These are phyloP conservation scores for Lordiphosa andalusiaca DNA, from an alignment of 2,888 invertebrate species.

Conservation along the genomic window DNA sequence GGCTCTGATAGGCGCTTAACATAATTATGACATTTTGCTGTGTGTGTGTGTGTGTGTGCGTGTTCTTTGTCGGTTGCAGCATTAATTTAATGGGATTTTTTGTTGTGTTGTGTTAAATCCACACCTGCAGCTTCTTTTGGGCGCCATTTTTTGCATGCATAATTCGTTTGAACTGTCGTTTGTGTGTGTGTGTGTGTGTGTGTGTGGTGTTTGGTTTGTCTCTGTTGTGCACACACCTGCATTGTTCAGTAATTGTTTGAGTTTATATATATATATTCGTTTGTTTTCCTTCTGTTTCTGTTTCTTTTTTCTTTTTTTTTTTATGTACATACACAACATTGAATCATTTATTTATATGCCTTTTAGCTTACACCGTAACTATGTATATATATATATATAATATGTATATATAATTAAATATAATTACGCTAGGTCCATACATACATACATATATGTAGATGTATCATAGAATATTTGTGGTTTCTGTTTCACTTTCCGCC, in stretches of 20 bases:
- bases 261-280: constrained; percentile 28
- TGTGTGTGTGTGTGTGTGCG: constrained; percentile 41
- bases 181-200: constrained; percentile 9
- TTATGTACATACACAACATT: constrained; percentile 74
- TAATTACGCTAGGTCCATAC: constrained; percentile 61
- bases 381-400: constrained; percentile 67
- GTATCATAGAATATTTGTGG: constrained; percentile 15
- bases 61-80: constrained; percentile 26
- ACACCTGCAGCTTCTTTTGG: not conserved
- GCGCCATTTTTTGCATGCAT: too few relatives aligned
- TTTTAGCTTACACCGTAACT: constrained; percentile 59
- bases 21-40: constrained; percentile 64
- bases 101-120: not conserved
- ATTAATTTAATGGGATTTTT: constrained; percentile 7
- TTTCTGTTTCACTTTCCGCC: constrained; percentile 14
- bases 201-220: constrained; percentile 9
- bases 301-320: constrained; percentile 20
- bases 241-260: constrained; percentile 55
- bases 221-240: constrained; percentile 48
- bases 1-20: constrained; percentile 68
- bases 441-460: constrained; percentile 46
- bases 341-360: constrained; percentile 64
- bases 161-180: not conserved
- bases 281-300: not conserved
- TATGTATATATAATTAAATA: constrained; percentile 54